Evolutionary conservation across 2,888 invertebrate genomes (phyloP), one percentile per base, ranked within the genome.

Genomic region (Hipparchia semele): DNA sequence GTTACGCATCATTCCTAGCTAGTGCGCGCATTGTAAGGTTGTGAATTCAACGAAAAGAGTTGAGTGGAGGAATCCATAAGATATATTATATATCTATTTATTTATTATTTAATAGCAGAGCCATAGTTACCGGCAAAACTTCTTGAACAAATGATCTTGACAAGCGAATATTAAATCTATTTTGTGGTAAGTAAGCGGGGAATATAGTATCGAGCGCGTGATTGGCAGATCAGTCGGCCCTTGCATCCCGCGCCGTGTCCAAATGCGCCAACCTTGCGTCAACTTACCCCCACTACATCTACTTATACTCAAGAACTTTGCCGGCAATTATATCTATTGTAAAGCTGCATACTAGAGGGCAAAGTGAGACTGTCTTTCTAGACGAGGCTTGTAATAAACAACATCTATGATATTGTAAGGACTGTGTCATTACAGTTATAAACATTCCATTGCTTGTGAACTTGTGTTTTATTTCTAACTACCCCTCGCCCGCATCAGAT

Each of bases 371-470:
- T 83, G 84, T 82, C 85, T 82, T 81, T 82, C 83, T 71, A 49
- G 75, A 76, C 75, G 80, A 84, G 80, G 84, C 84, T 87, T 86
- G 82, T 89, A 87, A 74, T 89, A 87, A 74, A 73, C 82, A 83
- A 86, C 82, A 85, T 83, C 82, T 80, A 78, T 84, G 81, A 80
- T 87, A 86, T 83, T 88, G 84, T 91, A 89, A 89, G 84, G 80
- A 87, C 83, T 86, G 86, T 87, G 86, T 87, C 89, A 88, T 90
- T 90, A 89, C 89, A 92, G 90, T 85, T 89, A 88, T 92, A 93
- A 89, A 92, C 92, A 92, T 92, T 93, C 92, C 93, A 92, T 91
- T 90, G 93, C 92, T 92, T 93, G 89, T 91, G 85, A 88, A 74
- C 2, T 61, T 77, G 70, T 84, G 86, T 91, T 91, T 92, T 86